phyloP scores from a whole-genome alignment of 2,888 invertebrate genomes.

The Dasypogon diadema region DNA sequence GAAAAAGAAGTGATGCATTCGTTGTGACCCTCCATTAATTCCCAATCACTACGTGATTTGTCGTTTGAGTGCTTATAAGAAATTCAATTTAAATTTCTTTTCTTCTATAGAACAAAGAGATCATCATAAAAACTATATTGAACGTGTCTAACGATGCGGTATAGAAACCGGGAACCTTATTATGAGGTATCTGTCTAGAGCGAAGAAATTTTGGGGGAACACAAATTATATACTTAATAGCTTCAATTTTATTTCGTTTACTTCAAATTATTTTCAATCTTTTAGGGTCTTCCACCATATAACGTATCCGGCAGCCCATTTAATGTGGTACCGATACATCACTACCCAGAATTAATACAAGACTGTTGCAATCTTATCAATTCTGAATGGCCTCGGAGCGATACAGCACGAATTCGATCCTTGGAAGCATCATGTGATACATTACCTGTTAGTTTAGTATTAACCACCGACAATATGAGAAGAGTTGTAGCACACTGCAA shows the following conservation, averaged over 20 bases:
- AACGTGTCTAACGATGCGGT: constrained; percentile 40
- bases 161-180: constrained; percentile 35
- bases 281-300: constrained; percentile 68
- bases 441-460: constrained; percentile 79
- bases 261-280: constrained; percentile 12
- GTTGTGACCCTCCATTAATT: not conserved
- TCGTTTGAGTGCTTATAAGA: not conserved
- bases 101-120: not conserved
- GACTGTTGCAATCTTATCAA: constrained; percentile 83
- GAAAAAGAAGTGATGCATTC: not conserved
- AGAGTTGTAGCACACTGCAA: constrained; percentile 84
- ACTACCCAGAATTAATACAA: constrained; percentile 77
- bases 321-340: constrained; percentile 78
- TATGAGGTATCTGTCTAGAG: constrained; percentile 51
- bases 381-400: constrained; percentile 88
- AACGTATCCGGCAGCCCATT: constrained; percentile 68
- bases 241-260: not conserved
- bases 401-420: constrained; percentile 81
- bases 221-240: too few relatives aligned
- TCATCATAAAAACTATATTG: constrained; percentile 1
- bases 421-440: constrained; percentile 79
- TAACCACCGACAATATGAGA: constrained; percentile 72
- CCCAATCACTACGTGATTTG: too few relatives aligned
- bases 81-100: not conserved
- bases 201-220: too few relatives aligned